phyloP scores from a whole-genome alignment of 2,797 vertebrate species.

The Chelon auratus region DNA sequence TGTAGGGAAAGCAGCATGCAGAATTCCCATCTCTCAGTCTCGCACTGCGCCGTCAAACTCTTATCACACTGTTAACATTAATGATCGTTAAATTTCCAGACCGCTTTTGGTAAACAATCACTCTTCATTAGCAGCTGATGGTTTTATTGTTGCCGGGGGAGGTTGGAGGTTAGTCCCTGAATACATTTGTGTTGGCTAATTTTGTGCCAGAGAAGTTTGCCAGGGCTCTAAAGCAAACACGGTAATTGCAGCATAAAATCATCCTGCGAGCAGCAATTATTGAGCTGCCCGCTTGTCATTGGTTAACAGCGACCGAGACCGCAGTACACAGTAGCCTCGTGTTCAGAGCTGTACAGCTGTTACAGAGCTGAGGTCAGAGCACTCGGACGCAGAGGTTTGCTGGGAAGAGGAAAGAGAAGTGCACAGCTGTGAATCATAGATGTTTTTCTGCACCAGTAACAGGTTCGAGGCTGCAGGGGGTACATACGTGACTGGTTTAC shows the following conservation, averaged over 20 bases:
- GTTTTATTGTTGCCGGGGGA: conserved; percentile 17
- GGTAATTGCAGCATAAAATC: conserved; percentile 45
- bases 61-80: conserved; percentile 12
- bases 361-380: conserved; percentile 19
- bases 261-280: conserved; percentile 18
- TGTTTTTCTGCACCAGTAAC: neutral
- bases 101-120: conserved; percentile 22
- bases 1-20: neutral
- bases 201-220: conserved; percentile 36
- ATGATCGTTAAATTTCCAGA: conserved; percentile 16
- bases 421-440: neutral
- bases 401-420: neutral
- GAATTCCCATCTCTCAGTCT: neutral
- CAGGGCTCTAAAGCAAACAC: conserved; percentile 48
- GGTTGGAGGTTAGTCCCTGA: neutral
- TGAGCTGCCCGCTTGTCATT: conserved; percentile 7
- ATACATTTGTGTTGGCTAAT: conserved; percentile 15
- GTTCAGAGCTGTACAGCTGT: conserved; percentile 11
- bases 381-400: neutral
- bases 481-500: no score
- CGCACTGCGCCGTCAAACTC: conserved; percentile 20
- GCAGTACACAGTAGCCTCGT: neutral
- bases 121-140: conserved; percentile 25
- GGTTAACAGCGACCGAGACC: conserved; percentile 10
- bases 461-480: neutral